These are phyloP conservation scores for Scomberomorus guttatus DNA, from an alignment of 2,797 vertebrate genomes.

Conservation along the genomic window DNA sequence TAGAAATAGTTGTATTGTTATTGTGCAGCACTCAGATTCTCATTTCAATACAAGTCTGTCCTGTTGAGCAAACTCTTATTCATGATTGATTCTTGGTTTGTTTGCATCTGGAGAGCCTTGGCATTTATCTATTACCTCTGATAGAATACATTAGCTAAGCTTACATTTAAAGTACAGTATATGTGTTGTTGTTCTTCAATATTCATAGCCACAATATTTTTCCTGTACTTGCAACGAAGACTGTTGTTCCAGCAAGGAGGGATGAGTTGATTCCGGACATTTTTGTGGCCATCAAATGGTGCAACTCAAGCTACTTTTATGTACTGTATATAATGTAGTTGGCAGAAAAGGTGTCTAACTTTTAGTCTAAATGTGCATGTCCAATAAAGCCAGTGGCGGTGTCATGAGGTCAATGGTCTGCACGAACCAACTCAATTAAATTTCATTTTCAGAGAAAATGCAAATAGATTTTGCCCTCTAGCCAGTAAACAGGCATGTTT, in stretches of 20 bases:
- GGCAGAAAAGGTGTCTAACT: background rate
- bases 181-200: background rate
- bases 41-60: background rate
- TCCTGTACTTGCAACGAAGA: background rate
- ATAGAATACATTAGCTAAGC: background rate
- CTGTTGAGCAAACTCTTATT: background rate
- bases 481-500: background rate
- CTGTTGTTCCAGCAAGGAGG: background rate
- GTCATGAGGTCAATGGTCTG: background rate
- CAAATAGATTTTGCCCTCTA: background rate
- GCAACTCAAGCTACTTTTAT: background rate
- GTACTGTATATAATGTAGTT: background rate
- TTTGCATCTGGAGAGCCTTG: background rate
- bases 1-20: background rate
- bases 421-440: background rate
- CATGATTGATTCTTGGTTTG: conserved; percentile 1
- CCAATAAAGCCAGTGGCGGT: conserved; percentile 1
- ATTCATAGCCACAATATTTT: background rate
- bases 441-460: conserved; percentile 8
- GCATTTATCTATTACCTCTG: background rate
- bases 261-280: background rate
- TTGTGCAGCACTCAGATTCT: background rate
- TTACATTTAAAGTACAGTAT: background rate
- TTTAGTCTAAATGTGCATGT: background rate
- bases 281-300: background rate